Conservation (phyloP, 2,888 invertebrate genomes). For the Melolontha melolontha region DNA sequence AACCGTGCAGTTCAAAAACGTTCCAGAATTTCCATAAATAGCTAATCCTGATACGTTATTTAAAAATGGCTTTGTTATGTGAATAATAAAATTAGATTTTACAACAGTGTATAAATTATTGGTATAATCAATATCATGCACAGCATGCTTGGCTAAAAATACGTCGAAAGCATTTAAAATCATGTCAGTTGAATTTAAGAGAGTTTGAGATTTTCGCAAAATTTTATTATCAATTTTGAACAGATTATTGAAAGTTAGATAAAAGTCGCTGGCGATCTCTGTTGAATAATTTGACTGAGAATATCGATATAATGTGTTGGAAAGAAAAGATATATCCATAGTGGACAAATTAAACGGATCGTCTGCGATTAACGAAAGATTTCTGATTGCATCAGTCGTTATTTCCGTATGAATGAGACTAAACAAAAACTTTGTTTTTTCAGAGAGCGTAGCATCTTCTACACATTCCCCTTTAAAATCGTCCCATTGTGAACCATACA, state of each 20-base stretch:
- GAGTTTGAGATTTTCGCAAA: slow-evolving; percentile 65
- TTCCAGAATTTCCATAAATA: slow-evolving; percentile 55
- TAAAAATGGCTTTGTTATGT: slow-evolving; percentile 67
- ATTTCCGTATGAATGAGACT: slow-evolving; percentile 45
- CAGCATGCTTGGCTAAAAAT: slow-evolving; percentile 65
- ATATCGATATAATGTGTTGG: slow-evolving; percentile 52
- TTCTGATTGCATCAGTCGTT: slow-evolving; percentile 48
- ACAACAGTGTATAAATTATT: background rate
- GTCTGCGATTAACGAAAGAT: slow-evolving; percentile 50
- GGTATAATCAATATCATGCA: slow-evolving; percentile 10
- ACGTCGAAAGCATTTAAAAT: slow-evolving; percentile 72
- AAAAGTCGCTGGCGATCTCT: slow-evolving; percentile 66
- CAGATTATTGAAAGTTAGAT: slow-evolving; percentile 68
- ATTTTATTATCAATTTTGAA: slow-evolving; percentile 48
- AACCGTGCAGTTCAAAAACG: slow-evolving; percentile 64
- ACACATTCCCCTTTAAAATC: slow-evolving; percentile 57
- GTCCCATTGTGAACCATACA: slow-evolving; percentile 71
- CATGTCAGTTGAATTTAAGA: slow-evolving; percentile 74
- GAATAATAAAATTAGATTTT: slow-evolving; percentile 66
- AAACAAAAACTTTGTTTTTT: slow-evolving; percentile 50
- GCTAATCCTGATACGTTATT: slow-evolving; percentile 70
- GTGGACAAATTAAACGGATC: slow-evolving; percentile 51
- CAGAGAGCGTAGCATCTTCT: slow-evolving; percentile 42
- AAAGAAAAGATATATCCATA: slow-evolving; percentile 57
- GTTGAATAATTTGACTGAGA: slow-evolving; percentile 38